Conservation (phyloP, 2,113 vertebrate genomes). For the Petaurus breviceps region DNA sequence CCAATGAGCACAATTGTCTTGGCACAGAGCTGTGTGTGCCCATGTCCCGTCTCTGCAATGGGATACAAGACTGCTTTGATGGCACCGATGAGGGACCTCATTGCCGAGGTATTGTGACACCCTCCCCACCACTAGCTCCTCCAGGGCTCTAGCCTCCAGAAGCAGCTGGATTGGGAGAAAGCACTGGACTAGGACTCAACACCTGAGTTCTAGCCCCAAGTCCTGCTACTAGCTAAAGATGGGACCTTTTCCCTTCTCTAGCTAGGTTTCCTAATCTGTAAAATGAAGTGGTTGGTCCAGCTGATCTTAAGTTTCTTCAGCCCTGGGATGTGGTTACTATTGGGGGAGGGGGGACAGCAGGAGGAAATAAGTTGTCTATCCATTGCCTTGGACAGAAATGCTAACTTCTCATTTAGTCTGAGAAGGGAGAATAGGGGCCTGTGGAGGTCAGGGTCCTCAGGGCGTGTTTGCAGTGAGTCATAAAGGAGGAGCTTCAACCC, state of each 20-base stretch:
- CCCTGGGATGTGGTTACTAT: neutral
- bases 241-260: neutral
- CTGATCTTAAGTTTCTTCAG: neutral
- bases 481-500: neutral
- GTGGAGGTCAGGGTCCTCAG: neutral
- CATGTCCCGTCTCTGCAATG: constrained; percentile 94
- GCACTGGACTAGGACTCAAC: neutral
- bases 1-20: constrained; percentile 94
- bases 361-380: neutral
- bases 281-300: neutral
- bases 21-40: constrained; percentile 93
- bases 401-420: neutral
- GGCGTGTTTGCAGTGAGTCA: neutral
- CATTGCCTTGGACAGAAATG: neutral
- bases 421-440: neutral
- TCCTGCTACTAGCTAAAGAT: neutral
- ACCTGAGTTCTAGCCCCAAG: no score
- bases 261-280: neutral
- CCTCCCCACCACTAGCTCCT: neutral
- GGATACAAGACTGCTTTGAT: constrained; percentile 90
- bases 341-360: neutral
- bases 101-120: constrained; percentile 89
- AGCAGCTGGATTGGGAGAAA: neutral
- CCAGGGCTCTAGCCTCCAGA: neutral
- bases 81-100: constrained; percentile 94